phyloP scores from a whole-genome alignment of 2,888 invertebrate genomes.

The Proisotoma minuta region DNA sequence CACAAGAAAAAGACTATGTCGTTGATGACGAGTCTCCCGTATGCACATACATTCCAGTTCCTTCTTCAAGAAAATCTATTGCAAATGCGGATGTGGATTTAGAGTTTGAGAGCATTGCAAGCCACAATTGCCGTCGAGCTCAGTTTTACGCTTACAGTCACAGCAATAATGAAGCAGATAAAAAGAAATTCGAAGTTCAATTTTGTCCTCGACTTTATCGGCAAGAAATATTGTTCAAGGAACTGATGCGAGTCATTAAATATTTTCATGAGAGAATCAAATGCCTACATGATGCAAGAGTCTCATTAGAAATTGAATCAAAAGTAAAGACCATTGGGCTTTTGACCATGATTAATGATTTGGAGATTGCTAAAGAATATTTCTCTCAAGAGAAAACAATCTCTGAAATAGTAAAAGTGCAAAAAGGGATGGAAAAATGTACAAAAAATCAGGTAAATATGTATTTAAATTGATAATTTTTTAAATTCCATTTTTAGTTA shows the following conservation, averaged over 20 bases:
- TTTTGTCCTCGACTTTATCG: slow-evolving; percentile 48
- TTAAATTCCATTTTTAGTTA: background rate
- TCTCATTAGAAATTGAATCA: slow-evolving; percentile 58
- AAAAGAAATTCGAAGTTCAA: slow-evolving; percentile 21
- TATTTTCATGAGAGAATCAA: slow-evolving; percentile 64
- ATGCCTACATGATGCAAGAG: slow-evolving; percentile 57
- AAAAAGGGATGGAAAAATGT: slow-evolving; percentile 34
- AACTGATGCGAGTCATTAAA: slow-evolving; percentile 59
- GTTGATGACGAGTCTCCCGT: slow-evolving; percentile 21
- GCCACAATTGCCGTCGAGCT: slow-evolving; percentile 39
- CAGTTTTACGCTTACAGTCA: slow-evolving; percentile 36
- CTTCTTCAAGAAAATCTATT: slow-evolving; percentile 20
- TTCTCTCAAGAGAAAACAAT: slow-evolving; percentile 66
- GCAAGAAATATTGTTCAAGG: slow-evolving; percentile 62
- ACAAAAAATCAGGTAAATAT: slow-evolving; percentile 29
- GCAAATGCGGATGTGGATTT: slow-evolving; percentile 27
- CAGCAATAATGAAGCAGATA: no score
- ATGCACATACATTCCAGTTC: background rate
- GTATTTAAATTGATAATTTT: background rate
- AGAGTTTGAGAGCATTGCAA: slow-evolving; percentile 35
- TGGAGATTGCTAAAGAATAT: slow-evolving; percentile 67
- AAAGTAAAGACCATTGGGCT: slow-evolving; percentile 57
- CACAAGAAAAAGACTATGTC: slow-evolving; percentile 16
- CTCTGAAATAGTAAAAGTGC: slow-evolving; percentile 54
- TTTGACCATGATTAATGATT: slow-evolving; percentile 66